Evolutionary conservation across 2,888 invertebrate genomes (phyloP), one percentile per base, ranked within the genome.

Genomic region (Phalera bucephala): DNA sequence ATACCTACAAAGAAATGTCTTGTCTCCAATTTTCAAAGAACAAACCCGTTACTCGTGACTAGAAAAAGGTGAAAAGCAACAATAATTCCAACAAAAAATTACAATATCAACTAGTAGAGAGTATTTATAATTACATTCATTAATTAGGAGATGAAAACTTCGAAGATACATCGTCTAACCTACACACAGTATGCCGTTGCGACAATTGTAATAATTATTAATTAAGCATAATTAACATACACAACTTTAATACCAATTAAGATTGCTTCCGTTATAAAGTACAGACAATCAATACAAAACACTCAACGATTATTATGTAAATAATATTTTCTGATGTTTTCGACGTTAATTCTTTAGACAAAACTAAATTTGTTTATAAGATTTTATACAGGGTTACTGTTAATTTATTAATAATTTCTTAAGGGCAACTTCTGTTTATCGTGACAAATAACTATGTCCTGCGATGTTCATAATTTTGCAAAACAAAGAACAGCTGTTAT

Each of bases 1-100:
- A n/a, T n/a, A n/a, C n/a, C n/a, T n/a, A n/a, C n/a, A n/a, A n/a
- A n/a, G 33, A 26, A 31, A 20, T 33, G 7, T 17, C 23, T 27
- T 22, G 39, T 44, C 61, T 68, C 59, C 68, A 74, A 71, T 68
- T 68, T 64, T 62, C 64, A 68, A 62, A 64, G 40, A 67, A 53
- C 69, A 55, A 66, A 56, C 61, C 73, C 81, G 81, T 83, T 89
- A 89, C 89, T 88, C 74, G 64, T 81, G 88, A 84, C 87, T 69
- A 82, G 78, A 87, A 89, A 17, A 27, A 80, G 65, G 74, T 80
- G 64, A 73, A 86, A 86, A 72, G 52, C 34, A 80, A 77, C 56
- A 51, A 75, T 71, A 87, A 81, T 45, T 17, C 25, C 69, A 83
- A 77, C 40, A 43, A 76, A 80, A 72, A 58, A 48, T 72, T 69